Base-by-base conservation (phyloP, 1,140 invertebrate species). In the Drosophila cardini region DNA sequence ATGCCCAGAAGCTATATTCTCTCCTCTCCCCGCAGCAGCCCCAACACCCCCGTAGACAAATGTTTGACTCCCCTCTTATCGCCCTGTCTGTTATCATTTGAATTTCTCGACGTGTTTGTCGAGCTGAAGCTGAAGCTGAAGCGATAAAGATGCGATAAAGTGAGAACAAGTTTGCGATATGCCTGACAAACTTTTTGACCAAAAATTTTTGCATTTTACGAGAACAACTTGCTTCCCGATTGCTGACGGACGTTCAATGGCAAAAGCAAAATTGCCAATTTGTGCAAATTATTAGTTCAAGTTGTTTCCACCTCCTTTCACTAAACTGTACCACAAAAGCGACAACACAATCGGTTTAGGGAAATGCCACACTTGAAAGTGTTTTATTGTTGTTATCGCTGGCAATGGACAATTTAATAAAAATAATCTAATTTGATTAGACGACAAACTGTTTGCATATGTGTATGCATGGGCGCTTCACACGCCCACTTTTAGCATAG, bases 61-160 rank as follows among this genome's bases (percentile, higher is more conserved):
- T 26, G 21, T 26, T 26, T 1, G 21, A 26, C 50, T 56, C 45
- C 60, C 42, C 57, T 13, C 46, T 32, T 53, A 30, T 43, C 50
- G 60, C 60, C 55, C 62, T 61, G 18, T 57, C 67, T 69, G 84
- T 84, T 89, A 89, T 89, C 84, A 89, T 89, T 89, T 84, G 80
- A 89, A 89, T 89, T 89, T 75, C 69, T 70, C 77, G 77, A 89
- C 80, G 82, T 86, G 82, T 86, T 86, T 81, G 78, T 74, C 74
- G 75, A 86, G 83, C 70, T 77, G 72, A 36, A 64, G 83, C 70
- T 77, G 72, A 36, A 64, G 76, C 68, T 45, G 68, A 43, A 53
- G 69, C 84, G 83, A 89, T 89, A 89, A 89, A 89, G 83, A 87
- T 87, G 84, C 84, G 84, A 87, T 86, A 86, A 86, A 87, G 83